A percentile compares a stretch with the other conserved stretches of the same genome.
Evolutionary conservation across 2,797 vertebrate genomes (phyloP).

Genomic region (Falco concolor): DNA sequence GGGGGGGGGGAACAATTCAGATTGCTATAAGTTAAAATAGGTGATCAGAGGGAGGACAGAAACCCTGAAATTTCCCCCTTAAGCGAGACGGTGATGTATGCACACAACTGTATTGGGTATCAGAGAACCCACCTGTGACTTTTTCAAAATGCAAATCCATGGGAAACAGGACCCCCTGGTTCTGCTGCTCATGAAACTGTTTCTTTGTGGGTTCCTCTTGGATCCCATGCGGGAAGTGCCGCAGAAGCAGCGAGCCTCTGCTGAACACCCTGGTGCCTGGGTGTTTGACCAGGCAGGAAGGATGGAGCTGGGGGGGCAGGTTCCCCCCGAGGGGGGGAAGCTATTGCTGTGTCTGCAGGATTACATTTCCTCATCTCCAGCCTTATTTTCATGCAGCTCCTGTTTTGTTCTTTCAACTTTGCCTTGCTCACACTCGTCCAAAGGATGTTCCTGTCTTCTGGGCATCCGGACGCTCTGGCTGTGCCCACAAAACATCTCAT

Average conservation of each 20-base stretch:
- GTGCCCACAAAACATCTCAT: not conserved
- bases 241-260: not conserved
- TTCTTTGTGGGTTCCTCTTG: not conserved
- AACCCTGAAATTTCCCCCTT: not conserved
- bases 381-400: not conserved
- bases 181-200: not conserved
- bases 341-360: not conserved
- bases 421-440: not conserved
- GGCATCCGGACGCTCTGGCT: not conserved
- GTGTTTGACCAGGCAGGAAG: not conserved
- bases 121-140: not conserved
- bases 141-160: rapidly evolving
- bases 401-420: not conserved
- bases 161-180: not conserved
- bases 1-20: not conserved
- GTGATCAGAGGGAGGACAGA: not conserved
- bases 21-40: not conserved
- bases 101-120: not conserved
- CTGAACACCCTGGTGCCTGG: rapidly evolving
- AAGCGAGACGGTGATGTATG: not conserved
- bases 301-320: rapidly evolving
- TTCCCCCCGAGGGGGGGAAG: rapidly evolving
- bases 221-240: not conserved
- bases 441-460: not conserved
- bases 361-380: not conserved